Evolutionary conservation across 2,888 invertebrate genomes (phyloP), one percentile per base, ranked within the genome.

Genomic region (Nasonovia ribisnigri): DNA sequence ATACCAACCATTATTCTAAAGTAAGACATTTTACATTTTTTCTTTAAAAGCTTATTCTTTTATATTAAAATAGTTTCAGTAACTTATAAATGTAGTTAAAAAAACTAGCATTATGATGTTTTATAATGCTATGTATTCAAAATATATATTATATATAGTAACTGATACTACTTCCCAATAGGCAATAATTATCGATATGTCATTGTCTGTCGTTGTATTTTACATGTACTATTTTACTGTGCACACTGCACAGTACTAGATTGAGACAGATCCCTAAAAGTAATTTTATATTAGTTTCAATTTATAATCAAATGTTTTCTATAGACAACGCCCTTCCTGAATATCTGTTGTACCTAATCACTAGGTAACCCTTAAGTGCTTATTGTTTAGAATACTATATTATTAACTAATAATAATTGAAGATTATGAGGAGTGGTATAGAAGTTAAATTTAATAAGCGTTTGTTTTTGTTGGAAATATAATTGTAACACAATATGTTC

Each of bases 401-500:
- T 92, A 92, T 88, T 92, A 92, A 54, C 24, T 43, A 88, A 92
- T 87, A 87, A 87, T 92, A 92, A 92, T 92, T 92, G 88, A 92
- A 88, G n/a, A 88, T 88, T 42, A 42, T 67, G 36, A 88, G 92
- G 92, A 88, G 92, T 77, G 92, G 88, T 54, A 51, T 8, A 67
- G 20, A 91, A 11, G 51, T 54, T 67, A 88, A 24, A 88, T 92
- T 92, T 51, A 51, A 92, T 92, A 42, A 88, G 36, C 29, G 5
- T 67, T 84, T 67, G 36, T 57, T 13, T 42, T 67, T 87, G 48
- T 87, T 60, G 88, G 36, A 86, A 92, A 88, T 60, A 67, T 51
- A 92, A 92, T 87, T 87, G 67, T 43, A 88, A 77, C n/a, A 77
- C 42, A 77, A 67, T 87, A 77, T 42, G 26, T 20, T 90, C 36